Evolutionary conservation across 2,113 vertebrate species (phyloP).

Genomic region (Propithecus coquereli): DNA sequence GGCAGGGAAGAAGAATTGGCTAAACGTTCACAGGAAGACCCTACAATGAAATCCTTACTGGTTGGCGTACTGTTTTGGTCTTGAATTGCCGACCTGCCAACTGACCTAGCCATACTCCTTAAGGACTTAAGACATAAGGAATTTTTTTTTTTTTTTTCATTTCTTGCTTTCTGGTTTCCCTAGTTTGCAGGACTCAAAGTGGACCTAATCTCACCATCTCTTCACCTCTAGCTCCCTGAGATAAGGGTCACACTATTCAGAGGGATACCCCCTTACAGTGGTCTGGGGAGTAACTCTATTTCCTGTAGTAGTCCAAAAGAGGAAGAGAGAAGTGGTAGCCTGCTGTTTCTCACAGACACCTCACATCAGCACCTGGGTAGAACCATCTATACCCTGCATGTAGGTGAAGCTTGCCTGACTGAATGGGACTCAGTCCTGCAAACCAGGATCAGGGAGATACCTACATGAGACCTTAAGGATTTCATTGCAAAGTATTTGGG

Average conservation of each 20-base stretch:
- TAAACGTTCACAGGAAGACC: not conserved
- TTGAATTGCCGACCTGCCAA: not conserved
- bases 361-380: not conserved
- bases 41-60: not conserved
- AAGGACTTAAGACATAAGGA: not conserved
- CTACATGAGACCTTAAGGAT: not conserved
- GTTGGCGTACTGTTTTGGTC: slow-evolving; percentile 3
- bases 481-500: not conserved
- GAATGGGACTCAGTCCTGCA: not conserved
- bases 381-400: not conserved
- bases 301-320: not conserved
- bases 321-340: not conserved
- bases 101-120: not conserved
- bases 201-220: not conserved
- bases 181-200: not conserved
- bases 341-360: not conserved
- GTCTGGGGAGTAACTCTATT: not conserved
- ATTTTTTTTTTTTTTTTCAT: not conserved
- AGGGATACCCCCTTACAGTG: not conserved
- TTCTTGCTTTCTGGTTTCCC: slow-evolving; percentile 6
- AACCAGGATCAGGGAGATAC: not conserved
- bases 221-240: not conserved
- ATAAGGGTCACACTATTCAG: not conserved
- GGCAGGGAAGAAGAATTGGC: not conserved
- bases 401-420: not conserved